Conservation (phyloP, 2,888 invertebrate species). For the Drosophila diplacantha region DNA sequence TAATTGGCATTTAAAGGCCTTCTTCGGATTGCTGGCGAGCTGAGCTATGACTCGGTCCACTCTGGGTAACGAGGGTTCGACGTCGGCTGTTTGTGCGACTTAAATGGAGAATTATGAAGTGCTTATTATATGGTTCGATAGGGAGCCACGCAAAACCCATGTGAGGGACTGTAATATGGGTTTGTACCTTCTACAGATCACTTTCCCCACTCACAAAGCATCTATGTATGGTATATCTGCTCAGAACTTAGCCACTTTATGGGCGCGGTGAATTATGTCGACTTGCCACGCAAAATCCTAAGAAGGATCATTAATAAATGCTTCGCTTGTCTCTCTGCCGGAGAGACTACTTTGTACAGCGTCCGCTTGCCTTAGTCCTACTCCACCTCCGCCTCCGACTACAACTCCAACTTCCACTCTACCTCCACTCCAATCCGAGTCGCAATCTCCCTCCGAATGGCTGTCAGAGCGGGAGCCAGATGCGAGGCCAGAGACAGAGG, state of each 20-base stretch:
- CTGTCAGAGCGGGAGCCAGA: constrained; percentile 34
- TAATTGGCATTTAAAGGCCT: constrained; percentile 66
- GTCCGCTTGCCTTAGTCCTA: constrained; percentile 3
- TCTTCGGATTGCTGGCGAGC: constrained; percentile 41
- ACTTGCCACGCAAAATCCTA: constrained; percentile 73
- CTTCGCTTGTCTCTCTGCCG: constrained; percentile 41
- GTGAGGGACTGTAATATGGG: background rate
- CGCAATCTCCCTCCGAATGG: constrained; percentile 14
- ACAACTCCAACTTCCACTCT: constrained; percentile 3
- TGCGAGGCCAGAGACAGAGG: constrained; percentile 17
- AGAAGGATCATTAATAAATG: constrained; percentile 77
- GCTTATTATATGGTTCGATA: constrained; percentile 17
- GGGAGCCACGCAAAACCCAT: constrained; percentile 1
- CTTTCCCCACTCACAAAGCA: constrained; percentile 11
- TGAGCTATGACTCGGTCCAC: constrained; percentile 23
- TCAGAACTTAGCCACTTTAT: constrained; percentile 58
- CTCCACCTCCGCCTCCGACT: background rate
- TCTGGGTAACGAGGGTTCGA: constrained; percentile 41
- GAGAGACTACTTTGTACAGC: constrained; percentile 8
- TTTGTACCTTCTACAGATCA: constrained; percentile 1
- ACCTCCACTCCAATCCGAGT: constrained; percentile 1
- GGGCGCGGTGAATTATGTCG: constrained; percentile 75
- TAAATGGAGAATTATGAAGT: constrained; percentile 13
- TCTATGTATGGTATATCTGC: constrained; percentile 17
- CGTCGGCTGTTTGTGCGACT: constrained; percentile 4